A percentile compares a stretch with the other conserved stretches of the same genome.
These are phyloP conservation scores for Leptinotarsa lineolata DNA, from an alignment of 1,140 invertebrate species.

Conservation along the genomic window DNA sequence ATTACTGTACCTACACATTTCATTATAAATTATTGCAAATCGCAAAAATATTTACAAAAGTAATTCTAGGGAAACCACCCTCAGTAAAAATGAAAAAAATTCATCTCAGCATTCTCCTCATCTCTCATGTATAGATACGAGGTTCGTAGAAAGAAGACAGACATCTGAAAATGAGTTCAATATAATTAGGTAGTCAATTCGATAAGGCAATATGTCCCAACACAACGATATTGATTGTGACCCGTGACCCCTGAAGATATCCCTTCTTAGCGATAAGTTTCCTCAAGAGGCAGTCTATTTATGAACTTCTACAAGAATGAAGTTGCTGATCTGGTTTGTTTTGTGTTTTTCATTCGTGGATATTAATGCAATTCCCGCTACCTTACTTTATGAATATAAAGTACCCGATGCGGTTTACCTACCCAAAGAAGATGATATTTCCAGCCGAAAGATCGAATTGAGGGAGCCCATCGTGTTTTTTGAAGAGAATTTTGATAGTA, in stretches of 20 bases:
- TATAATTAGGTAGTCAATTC: not conserved
- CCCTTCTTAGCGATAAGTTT: not conserved
- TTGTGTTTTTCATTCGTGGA: slow-evolving; percentile 33
- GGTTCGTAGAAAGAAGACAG: not conserved
- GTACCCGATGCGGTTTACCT: slow-evolving; percentile 46
- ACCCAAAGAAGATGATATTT: slow-evolving; percentile 56
- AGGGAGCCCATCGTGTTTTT: slow-evolving; percentile 55
- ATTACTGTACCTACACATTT: too few relatives aligned
- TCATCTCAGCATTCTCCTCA: too few relatives aligned
- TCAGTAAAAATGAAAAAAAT: too few relatives aligned
- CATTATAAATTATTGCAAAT: too few relatives aligned
- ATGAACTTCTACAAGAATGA: slow-evolving; percentile 33
- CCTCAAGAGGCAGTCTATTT: not conserved
- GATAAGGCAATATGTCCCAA: slow-evolving; percentile 4
- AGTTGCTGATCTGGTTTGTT: slow-evolving; percentile 36
- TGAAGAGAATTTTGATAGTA: slow-evolving; percentile 45
- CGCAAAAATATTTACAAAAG: too few relatives aligned
- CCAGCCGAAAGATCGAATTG: slow-evolving; percentile 58
- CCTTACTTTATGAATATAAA: slow-evolving; percentile 43
- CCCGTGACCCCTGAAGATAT: slow-evolving; percentile 25
- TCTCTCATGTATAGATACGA: not conserved
- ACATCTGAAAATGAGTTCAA: not conserved
- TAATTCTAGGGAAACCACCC: too few relatives aligned
- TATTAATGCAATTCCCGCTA: slow-evolving; percentile 34
- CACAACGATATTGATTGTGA: slow-evolving; percentile 15